Evolutionary conservation across 2,797 vertebrate species (phyloP).

Genomic region (Sardinella longiceps): DNA sequence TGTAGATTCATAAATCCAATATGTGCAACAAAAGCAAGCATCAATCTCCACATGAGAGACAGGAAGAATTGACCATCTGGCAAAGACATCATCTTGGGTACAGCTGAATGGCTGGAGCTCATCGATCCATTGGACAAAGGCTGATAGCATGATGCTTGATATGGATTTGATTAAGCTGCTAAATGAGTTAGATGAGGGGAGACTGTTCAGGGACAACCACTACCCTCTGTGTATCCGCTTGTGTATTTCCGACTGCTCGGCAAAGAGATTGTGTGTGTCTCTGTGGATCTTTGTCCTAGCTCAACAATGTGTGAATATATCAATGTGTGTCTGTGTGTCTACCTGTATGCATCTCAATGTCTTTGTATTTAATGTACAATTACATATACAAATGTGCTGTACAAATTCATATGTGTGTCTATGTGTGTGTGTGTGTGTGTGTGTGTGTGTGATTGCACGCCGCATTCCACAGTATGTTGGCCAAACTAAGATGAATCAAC

Average conservation of each 20-base stretch:
- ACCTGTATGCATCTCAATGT: neutral
- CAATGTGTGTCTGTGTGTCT: neutral
- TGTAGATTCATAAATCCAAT: slow-evolving; percentile 50
- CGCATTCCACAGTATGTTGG: neutral
- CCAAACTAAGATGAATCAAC: neutral
- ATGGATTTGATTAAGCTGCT: slow-evolving; percentile 46
- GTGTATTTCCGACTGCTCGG: neutral
- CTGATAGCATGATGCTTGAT: slow-evolving; percentile 43
- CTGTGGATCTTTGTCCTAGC: neutral
- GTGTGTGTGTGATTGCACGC: neutral
- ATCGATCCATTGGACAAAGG: slow-evolving; percentile 36
- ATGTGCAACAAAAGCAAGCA: slow-evolving; percentile 52
- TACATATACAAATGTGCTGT: neutral
- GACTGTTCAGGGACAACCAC: slow-evolving; percentile 19
- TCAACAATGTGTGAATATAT: neutral
- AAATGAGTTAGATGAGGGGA: slow-evolving; percentile 42
- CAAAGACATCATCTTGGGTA: slow-evolving; percentile 51
- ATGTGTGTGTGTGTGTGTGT: neutral
- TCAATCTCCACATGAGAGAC: slow-evolving; percentile 53
- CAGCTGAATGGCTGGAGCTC: slow-evolving; percentile 40
- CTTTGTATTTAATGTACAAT: neutral
- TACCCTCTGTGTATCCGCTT: neutral
- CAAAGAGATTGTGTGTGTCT: neutral
- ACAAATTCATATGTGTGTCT: neutral
- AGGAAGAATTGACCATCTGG: slow-evolving; percentile 53